Base-by-base conservation (phyloP, 2,113 vertebrate species). In the Pteronura brasiliensis region DNA sequence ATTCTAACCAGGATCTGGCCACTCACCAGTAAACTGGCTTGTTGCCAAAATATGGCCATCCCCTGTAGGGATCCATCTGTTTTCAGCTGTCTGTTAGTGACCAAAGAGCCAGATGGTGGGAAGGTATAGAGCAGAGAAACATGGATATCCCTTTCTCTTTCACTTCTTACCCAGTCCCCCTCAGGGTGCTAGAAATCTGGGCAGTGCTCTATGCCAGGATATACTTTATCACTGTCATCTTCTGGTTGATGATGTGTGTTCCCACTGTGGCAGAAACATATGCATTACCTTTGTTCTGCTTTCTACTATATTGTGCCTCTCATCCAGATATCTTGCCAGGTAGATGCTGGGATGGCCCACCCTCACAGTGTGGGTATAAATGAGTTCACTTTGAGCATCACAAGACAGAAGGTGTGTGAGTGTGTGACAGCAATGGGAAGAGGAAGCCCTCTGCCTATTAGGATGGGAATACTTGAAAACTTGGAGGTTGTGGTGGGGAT, bases 121-220 rank as follows among this genome's bases (percentile, higher is more conserved):
- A 25, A 90, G 42, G 18, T 55, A 6, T 71, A 44, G n/a, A 74
- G 47, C 14, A 61, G 36, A 39, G 49, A 63, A 59, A 17, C 2
- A 10, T 27, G 7, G 13, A 3, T 44, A 61, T 57, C 17, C 36
- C 67, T 83, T 67, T n/a, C 18, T 36, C 61, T 34, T 57, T 42
- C 25, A 71, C 39, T 67, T 76, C 63, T 55, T 76, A 34, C 4
- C 4, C 52, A 72, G 18, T 82, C 49, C 71, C 4, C 71, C 55
- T 92, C 18, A 83, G 34, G n/a, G 39, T 83, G 67, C 83, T 88
- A 80, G 61, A 67, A 94, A 90, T 61, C 42, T 65, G 52, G 25
- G 81, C 2, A 42, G 27, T 55, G 49, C 29, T 47, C 3, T 52
- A 4, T 87, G 57, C 18, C 49, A 61, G 11, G 20, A 67, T 86